Percentiles rank a stretch among this genome's conserved stretches.
Conservation (phyloP, 2,797 vertebrate species). For the Atherinosoma microstoma region DNA sequence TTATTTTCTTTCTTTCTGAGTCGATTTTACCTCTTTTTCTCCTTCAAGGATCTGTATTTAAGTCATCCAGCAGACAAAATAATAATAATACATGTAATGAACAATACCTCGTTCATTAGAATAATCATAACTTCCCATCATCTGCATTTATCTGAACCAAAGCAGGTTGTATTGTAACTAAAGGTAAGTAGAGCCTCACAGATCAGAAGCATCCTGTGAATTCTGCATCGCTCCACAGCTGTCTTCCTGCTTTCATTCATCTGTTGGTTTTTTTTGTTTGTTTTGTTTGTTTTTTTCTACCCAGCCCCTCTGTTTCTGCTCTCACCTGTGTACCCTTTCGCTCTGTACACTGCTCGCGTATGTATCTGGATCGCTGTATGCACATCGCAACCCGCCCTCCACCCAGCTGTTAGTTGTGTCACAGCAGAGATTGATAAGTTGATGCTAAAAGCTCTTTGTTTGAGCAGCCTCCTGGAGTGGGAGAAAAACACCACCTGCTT, state of each 20-base stretch:
- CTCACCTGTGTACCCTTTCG: conserved; percentile 41
- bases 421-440: conserved; percentile 75
- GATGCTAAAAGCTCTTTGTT: conserved; percentile 76
- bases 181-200: not conserved
- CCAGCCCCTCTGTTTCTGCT: conserved; percentile 16
- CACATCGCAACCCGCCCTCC: conserved; percentile 48
- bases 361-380: conserved; percentile 20
- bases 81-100: not conserved
- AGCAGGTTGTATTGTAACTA: not conserved
- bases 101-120: not conserved
- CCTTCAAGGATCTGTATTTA: not conserved
- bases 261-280: not conserved
- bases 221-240: not conserved
- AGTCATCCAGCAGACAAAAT: not conserved
- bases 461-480: conserved; percentile 81
- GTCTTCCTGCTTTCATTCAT: conserved; percentile 9
- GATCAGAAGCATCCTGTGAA: conserved; percentile 2
- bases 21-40: not conserved
- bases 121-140: not conserved
- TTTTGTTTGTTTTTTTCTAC: not conserved
- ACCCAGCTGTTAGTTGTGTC: conserved; percentile 68
- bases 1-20: not conserved
- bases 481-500: conserved; percentile 94
- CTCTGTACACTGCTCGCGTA: conserved; percentile 15
- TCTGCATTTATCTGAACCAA: too few species aligned